phyloP scores from a whole-genome alignment of 1,140 invertebrate genomes.

The Lordiphosa clarofinis region DNA sequence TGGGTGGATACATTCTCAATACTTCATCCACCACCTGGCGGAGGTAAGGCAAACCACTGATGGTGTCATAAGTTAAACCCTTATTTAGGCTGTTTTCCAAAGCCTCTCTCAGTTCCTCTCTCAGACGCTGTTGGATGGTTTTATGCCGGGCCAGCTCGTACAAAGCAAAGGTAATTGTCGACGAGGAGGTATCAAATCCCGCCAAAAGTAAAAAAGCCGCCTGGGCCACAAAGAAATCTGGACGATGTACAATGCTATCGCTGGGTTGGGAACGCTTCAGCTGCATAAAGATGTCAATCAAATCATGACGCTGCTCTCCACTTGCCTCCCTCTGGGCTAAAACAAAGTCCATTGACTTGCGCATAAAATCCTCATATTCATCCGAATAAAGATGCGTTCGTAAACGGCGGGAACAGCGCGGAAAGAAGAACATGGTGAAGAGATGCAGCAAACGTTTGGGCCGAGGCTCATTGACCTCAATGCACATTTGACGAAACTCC shows the following conservation, averaged over 20 bases:
- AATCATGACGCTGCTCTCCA: constrained; percentile 72
- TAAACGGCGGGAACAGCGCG: constrained; percentile 41
- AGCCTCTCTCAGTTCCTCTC: constrained; percentile 73
- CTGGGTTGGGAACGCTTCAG: constrained; percentile 55
- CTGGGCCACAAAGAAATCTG: constrained; percentile 82
- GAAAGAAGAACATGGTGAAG: constrained; percentile 78
- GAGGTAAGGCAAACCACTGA: constrained; percentile 79
- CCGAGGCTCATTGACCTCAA: constrained; percentile 79
- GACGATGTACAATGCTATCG: constrained; percentile 36
- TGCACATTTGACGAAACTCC: constrained; percentile 78
- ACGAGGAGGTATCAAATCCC: constrained; percentile 81
- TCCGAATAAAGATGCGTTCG: constrained; percentile 60
- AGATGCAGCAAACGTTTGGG: constrained; percentile 62
- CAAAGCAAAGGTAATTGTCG: constrained; percentile 79
- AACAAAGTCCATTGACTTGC: constrained; percentile 65
- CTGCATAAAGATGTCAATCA: constrained; percentile 80
- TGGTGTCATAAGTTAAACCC: constrained; percentile 75
- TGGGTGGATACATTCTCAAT: constrained; percentile 82
- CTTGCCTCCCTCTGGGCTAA: constrained; percentile 64
- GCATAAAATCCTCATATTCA: constrained; percentile 72
- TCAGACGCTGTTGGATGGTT: constrained; percentile 78
- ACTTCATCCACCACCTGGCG: constrained; percentile 80
- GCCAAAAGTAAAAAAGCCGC: constrained; percentile 84
- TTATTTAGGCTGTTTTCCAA: constrained; percentile 55
- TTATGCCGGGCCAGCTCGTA: constrained; percentile 80